These are phyloP conservation scores for Synergus gifuensis DNA, from an alignment of 2,888 invertebrate species.

Conservation along the genomic window DNA sequence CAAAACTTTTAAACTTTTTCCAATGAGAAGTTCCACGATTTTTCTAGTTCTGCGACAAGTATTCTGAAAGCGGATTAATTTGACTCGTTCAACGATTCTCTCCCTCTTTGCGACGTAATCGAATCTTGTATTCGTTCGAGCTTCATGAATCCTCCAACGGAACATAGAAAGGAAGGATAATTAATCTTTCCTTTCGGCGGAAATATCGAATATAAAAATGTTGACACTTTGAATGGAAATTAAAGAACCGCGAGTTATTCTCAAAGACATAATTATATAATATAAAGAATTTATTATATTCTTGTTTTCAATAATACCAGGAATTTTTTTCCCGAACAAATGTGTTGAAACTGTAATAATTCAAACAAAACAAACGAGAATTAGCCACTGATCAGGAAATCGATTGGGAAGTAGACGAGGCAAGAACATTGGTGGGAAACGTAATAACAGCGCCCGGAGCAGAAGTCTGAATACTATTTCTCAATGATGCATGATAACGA, in stretches of 20 bases:
- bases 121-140: slow-evolving; percentile 59
- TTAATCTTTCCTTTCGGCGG: slow-evolving; percentile 40
- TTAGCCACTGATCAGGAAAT: neutral
- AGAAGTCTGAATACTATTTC: slow-evolving; percentile 15
- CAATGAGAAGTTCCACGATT: slow-evolving; percentile 8
- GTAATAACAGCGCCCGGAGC: slow-evolving; percentile 1
- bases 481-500: slow-evolving; percentile 10
- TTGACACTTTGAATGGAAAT: neutral
- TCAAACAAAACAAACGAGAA: neutral
- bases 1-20: neutral
- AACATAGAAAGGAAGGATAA: slow-evolving; percentile 36
- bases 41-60: slow-evolving; percentile 42
- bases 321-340: neutral
- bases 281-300: neutral
- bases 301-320: neutral
- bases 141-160: slow-evolving; percentile 26
- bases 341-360: neutral
- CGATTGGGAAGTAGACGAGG: neutral
- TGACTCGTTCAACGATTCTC: slow-evolving; percentile 45
- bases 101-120: slow-evolving; percentile 66
- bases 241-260: neutral
- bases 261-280: neutral
- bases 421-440: neutral
- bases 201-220: slow-evolving; percentile 35
- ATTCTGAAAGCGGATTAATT: slow-evolving; percentile 51